These are phyloP conservation scores for Oreohelix idahoensis DNA, from an alignment of 1,140 invertebrate genomes.

Conservation along the genomic window DNA sequence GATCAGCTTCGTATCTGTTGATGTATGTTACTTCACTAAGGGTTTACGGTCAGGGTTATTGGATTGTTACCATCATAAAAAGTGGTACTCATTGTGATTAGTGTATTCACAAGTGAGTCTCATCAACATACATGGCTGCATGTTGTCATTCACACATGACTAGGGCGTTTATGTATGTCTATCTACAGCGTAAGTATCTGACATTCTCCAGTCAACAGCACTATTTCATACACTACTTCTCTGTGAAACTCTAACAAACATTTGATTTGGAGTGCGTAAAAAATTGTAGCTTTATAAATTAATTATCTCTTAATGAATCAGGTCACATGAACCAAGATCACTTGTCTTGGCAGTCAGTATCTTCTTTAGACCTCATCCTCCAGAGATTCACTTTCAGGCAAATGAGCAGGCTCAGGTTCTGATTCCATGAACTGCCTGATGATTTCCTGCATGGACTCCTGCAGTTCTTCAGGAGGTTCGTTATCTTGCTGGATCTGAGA, in stretches of 20 bases:
- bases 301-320: background rate
- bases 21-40: too few species aligned
- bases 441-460: conserved; percentile 68
- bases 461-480: conserved; percentile 68
- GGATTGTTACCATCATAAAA: background rate
- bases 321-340: background rate
- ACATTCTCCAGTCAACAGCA: background rate
- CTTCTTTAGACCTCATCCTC: conserved; percentile 35
- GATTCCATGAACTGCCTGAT: conserved; percentile 70
- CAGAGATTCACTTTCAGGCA: background rate
- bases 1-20: too few species aligned
- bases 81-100: background rate
- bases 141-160: background rate
- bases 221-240: background rate
- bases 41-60: too few species aligned
- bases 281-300: background rate
- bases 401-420: conserved; percentile 27
- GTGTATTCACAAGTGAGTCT: too few species aligned
- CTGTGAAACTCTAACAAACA: background rate
- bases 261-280: too few species aligned
- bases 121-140: background rate
- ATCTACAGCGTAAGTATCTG: background rate
- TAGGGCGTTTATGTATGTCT: background rate
- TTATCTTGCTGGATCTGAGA: conserved; percentile 66
- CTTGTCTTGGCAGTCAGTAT: background rate